Conservation (phyloP, 2,888 invertebrate genomes). For the Pyrrhia umbra region DNA sequence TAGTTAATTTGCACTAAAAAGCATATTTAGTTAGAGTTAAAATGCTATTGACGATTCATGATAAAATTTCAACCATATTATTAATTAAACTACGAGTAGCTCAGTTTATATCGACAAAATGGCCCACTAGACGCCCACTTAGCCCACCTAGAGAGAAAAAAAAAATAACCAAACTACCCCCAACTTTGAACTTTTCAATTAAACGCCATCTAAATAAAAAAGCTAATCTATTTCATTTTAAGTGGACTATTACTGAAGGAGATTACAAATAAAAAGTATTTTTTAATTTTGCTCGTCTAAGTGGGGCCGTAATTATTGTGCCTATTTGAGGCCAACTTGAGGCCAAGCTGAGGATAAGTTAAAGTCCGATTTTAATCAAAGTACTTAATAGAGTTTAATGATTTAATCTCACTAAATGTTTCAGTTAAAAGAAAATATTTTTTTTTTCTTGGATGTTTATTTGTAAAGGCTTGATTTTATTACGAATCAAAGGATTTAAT, state of each 20-base stretch:
- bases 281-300: conserved; percentile 53
- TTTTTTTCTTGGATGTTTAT: conserved; percentile 9
- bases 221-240: conserved; percentile 45
- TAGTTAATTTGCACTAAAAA: too few species aligned
- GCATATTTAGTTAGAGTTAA: too few species aligned
- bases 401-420: conserved; percentile 13
- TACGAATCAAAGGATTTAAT: conserved; percentile 9
- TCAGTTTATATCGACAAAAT: neutral
- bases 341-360: conserved; percentile 14
- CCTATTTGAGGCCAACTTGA: conserved; percentile 46
- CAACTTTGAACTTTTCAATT: conserved; percentile 36
- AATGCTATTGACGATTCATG: neutral
- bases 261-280: conserved; percentile 55
- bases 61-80: neutral
- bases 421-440: conserved; percentile 11
- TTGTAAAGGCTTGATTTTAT: neutral
- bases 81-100: neutral
- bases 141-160: neutral
- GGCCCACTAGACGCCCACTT: neutral
- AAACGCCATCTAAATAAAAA: conserved; percentile 42
- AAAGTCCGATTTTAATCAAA: conserved; percentile 44
- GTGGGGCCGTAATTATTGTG: conserved; percentile 46
- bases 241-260: conserved; percentile 42
- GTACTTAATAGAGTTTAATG: conserved; percentile 34
- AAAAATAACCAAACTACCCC: neutral